These are phyloP conservation scores for Venustaconcha ellipsiformis DNA, from an alignment of 1,140 invertebrate genomes.

Conservation along the genomic window DNA sequence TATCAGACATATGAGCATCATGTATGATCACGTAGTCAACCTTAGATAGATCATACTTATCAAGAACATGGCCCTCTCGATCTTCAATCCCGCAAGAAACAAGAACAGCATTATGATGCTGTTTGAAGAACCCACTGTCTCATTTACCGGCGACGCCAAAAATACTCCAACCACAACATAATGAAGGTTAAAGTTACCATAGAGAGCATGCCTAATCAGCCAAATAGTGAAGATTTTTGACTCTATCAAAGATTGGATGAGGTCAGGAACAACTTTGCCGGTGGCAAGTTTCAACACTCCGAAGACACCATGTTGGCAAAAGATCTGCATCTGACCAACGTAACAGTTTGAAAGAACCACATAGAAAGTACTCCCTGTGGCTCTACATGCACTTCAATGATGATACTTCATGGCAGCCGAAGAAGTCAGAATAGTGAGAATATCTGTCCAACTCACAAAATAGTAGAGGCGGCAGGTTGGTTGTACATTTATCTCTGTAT, in stretches of 20 bases:
- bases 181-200: conserved; percentile 14
- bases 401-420: not conserved
- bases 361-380: conserved; percentile 15
- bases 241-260: conserved; percentile 5
- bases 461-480: too few species aligned
- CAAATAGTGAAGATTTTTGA: conserved; percentile 10
- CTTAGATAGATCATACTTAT: not conserved
- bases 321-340: not conserved
- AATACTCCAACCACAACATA: conserved; percentile 21
- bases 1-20: not conserved
- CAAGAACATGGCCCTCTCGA: conserved; percentile 4
- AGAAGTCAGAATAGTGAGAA: too few species aligned
- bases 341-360: not conserved
- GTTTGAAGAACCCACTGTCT: conserved; percentile 4
- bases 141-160: not conserved
- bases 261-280: conserved; percentile 1
- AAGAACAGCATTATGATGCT: conserved; percentile 22
- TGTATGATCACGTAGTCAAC: conserved; percentile 2
- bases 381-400: conserved; percentile 1
- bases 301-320: not conserved
- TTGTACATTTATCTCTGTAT: too few species aligned
- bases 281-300: not conserved
- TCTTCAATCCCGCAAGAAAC: conserved; percentile 11
- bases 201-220: conserved; percentile 21
- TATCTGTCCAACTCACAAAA: too few species aligned